Evolutionary conservation across 2,797 vertebrate species (phyloP).

Genomic region (Paratrypauchen microcephalus): DNA sequence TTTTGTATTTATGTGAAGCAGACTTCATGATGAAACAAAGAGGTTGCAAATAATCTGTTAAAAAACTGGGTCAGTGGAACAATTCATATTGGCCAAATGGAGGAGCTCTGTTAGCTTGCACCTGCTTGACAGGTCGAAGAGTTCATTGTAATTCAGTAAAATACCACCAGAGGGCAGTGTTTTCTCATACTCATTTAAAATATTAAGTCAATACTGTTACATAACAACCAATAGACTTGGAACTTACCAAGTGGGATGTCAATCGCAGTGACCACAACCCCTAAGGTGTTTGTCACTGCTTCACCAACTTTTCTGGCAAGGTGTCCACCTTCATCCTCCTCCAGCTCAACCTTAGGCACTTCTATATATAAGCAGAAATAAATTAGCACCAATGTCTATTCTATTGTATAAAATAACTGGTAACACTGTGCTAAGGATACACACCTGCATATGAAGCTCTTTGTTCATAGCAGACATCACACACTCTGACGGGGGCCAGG

Average conservation of each 20-base stretch:
- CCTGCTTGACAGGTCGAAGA: conserved; percentile 17
- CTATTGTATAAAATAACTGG: background rate
- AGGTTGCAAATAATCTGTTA: background rate
- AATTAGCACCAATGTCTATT: background rate
- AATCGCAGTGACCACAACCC: conserved; percentile 96
- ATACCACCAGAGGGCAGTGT: conserved; percentile 59
- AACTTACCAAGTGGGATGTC: conserved; percentile 96
- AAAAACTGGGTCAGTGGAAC: conserved; percentile 15
- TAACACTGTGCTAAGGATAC: background rate
- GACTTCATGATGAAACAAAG: background rate
- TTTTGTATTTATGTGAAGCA: background rate
- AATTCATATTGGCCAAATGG: conserved; percentile 15
- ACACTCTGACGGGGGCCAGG: conserved; percentile 92
- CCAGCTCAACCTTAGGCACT: conserved; percentile 67
- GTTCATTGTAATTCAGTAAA: conserved; percentile 12
- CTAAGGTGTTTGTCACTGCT: conserved; percentile 94
- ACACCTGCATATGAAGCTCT: conserved; percentile 66
- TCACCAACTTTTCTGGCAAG: conserved; percentile 97
- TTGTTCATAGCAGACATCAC: conserved; percentile 87
- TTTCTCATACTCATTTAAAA: conserved; percentile 2
- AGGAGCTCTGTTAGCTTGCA: conserved; percentile 5
- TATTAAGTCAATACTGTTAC: conserved; percentile 33
- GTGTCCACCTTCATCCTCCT: conserved; percentile 92
- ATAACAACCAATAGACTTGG: conserved; percentile 37
- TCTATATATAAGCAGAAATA: conserved; percentile 49